Evolutionary conservation across 2,888 invertebrate genomes (phyloP).

Genomic region (Steinernema hermaphroditum): DNA sequence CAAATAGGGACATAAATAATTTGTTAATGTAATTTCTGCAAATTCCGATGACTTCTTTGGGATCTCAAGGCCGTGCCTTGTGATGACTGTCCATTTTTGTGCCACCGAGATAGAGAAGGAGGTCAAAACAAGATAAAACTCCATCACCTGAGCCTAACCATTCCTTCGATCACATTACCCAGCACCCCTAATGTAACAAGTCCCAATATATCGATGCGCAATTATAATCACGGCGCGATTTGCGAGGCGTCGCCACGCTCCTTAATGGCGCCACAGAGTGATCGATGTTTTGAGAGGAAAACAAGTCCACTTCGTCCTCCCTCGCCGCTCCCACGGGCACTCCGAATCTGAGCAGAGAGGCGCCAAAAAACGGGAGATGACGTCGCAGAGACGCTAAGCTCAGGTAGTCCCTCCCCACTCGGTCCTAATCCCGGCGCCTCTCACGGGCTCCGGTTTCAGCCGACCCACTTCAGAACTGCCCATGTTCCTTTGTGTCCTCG

Average conservation of each 20-base stretch:
- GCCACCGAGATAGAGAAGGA: too few relatives aligned
- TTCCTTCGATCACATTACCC: too few relatives aligned
- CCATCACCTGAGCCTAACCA: too few relatives aligned
- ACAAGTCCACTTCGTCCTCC: conserved; percentile 1
- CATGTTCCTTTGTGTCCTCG: not conserved
- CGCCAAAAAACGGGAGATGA: not conserved
- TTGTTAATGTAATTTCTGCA: too few relatives aligned
- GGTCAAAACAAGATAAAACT: too few relatives aligned
- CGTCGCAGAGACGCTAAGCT: not conserved
- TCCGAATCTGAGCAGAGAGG: not conserved
- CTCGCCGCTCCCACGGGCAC: not conserved
- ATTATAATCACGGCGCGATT: conserved; percentile 24
- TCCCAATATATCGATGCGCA: conserved; percentile 6
- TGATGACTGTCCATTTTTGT: too few relatives aligned
- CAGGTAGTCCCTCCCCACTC: conserved; percentile 11
- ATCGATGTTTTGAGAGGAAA: conserved; percentile 18
- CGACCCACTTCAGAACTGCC: conserved; percentile 10
- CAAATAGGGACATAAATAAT: too few relatives aligned
- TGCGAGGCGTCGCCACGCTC: conserved; percentile 16
- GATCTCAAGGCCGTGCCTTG: too few relatives aligned
- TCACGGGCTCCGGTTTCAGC: conserved; percentile 19
- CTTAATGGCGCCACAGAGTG: conserved; percentile 24
- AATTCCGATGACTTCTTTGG: too few relatives aligned
- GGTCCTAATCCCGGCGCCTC: conserved; percentile 1
- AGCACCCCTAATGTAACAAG: too few relatives aligned